Conservation (phyloP, 2,888 invertebrate species). For the Hypercompe scribonia region DNA sequence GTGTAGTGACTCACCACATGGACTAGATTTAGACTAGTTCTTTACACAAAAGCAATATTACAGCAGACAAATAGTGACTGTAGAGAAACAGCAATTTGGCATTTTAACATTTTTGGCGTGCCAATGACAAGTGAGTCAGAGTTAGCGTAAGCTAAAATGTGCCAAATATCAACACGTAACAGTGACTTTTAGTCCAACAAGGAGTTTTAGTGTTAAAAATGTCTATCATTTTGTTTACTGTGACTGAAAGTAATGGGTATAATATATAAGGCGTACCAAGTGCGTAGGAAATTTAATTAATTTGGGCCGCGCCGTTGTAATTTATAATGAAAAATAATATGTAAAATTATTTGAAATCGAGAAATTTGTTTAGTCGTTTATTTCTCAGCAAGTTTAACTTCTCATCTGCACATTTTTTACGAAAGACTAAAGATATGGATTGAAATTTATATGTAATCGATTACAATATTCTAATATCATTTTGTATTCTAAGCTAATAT, state of each 20-base stretch:
- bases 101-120: not conserved
- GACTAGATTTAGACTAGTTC: too few relatives aligned
- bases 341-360: not conserved
- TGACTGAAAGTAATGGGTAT: not conserved
- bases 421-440: too few relatives aligned
- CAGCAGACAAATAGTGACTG: not conserved
- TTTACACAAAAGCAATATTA: too few relatives aligned
- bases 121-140: not conserved
- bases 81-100: not conserved
- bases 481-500: too few relatives aligned
- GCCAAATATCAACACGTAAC: not conserved
- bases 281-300: conserved; percentile 1
- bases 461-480: too few relatives aligned
- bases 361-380: not conserved
- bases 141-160: not conserved
- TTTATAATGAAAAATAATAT: not conserved
- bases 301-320: not conserved
- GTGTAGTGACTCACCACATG: too few relatives aligned
- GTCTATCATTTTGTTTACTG: conserved; percentile 1
- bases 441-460: too few relatives aligned
- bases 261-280: not conserved
- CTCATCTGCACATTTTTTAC: too few relatives aligned
- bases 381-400: too few relatives aligned
- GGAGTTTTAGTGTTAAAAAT: not conserved
- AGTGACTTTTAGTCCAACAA: not conserved